Evolutionary conservation across 2,888 invertebrate species (phyloP), one percentile per base, ranked within the genome.

Genomic region (Ariolimax columbianus): DNA sequence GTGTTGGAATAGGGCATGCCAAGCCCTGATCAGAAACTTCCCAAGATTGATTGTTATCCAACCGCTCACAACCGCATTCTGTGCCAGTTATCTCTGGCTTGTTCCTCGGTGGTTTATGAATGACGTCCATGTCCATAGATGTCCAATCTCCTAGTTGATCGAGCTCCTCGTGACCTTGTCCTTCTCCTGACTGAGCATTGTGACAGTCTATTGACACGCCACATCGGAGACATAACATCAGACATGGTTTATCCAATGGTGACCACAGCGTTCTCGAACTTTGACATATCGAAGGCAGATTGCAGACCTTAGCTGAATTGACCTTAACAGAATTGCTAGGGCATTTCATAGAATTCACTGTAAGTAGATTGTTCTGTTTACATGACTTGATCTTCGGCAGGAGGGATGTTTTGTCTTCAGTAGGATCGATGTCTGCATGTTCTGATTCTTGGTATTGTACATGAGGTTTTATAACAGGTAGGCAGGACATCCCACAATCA

Each of bases 171-270:
- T 7, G 4, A 26, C 6, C 38, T 23, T 14, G 26, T 38, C 40
- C 2, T 72, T 33, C 51, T 47, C 33, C 51, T 33, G n/a, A 40
- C n/a, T 40, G 33, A 19, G 30, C 33, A 6, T 33, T 26, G 51
- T 14, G 1, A 17, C 23, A 30, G 30, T 51, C 51, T 30, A 75
- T n/a, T 36, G 33, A 51, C 0, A 75, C 51, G 23, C 75, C 75
- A 75, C 75, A 75, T 19, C 75, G 30, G 19, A 75, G 75, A 33
- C 75, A 75, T 3, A 75, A 36, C 30, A 75, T 30, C 30, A 47
- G 0, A 33, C 3, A 6, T 75, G 75, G 51, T 33, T 17, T 17
- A 14, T 1, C 19, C 4, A 19, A 14, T 1, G 26, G 33, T 33
- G 75, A 0, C 0, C 23, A 33, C 0, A 43, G 7, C 0, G 33